Base-by-base conservation (phyloP, 2,113 vertebrate genomes). In the Turnix velox region DNA sequence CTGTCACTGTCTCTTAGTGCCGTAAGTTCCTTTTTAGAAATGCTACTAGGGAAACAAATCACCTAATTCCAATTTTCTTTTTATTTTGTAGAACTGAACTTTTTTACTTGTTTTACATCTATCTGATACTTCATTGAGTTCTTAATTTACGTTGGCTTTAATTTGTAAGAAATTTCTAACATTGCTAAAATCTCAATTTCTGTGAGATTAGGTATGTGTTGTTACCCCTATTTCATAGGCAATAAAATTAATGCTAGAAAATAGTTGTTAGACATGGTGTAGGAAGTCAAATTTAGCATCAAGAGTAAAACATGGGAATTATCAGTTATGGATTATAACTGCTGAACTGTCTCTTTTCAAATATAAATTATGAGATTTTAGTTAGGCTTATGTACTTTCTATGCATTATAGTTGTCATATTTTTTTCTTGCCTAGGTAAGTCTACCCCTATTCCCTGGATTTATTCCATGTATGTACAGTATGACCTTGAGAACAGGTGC, bases 1-100 rank as follows among this genome's bases (percentile, higher is more conserved):
- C 98, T 99, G 61, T 99, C 99, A 7, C 96, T 99, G 37, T 99
- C 99, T 3, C 97, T 99, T 46, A 99, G 98, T 28, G 99, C 99
- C 17, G 99, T 99, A 97, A 97, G 99, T 98, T 46, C 16, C n/a
- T 68, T 86, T 72, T 27, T 12, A 58, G n/a, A 58, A 46, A 30
- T 42, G 8, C 33, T 80, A 4, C 27, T 17, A 28, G 25, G 54
- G 14, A 40, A 75, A 39, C 28, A 35, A 67, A 65, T 24, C 15
- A 3, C 24, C 9, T 40, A 3, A 39, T 75, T 57, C 37, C 15
- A 17, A 54, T 31, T 30, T 74, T 42, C 12, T 72, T 57, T 66
- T 51, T n/a, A 24, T 76, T 69, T 79, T 2, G 3, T 45, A 27
- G 24, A 68, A 40, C 6, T 31, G 16, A 10, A 2, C 18, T 31